Evolutionary conservation across 92 coral and sea anemone genomes (phyloP).

Genomic region (Galaxea fascicularis): DNA sequence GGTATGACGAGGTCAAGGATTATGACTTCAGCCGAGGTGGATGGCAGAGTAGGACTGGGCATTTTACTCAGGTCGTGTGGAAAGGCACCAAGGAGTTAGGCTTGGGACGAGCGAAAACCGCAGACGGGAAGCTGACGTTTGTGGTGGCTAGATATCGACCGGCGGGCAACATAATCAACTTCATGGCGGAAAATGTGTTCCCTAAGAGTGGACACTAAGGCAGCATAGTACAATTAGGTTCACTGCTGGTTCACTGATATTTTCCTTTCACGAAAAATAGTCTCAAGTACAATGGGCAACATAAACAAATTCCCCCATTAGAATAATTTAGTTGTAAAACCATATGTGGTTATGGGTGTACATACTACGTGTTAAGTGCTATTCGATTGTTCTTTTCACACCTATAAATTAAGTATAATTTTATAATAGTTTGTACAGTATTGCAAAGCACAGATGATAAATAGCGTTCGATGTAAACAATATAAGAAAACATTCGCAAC

Average conservation of each 20-base stretch:
- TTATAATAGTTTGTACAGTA: too few species aligned
- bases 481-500: too few species aligned
- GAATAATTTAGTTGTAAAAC: too few species aligned
- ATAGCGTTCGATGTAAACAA: too few species aligned
- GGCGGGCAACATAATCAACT: slow-evolving; percentile 83
- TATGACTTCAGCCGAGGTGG: slow-evolving; percentile 84
- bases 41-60: slow-evolving; percentile 87
- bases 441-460: too few species aligned
- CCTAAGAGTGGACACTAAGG: slow-evolving; percentile 30
- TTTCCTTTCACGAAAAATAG: too few species aligned
- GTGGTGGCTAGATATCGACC: slow-evolving; percentile 97
- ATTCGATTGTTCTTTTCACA: too few species aligned
- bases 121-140: slow-evolving; percentile 74
- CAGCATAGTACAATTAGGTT: not conserved
- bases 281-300: too few species aligned
- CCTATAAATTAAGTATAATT: too few species aligned
- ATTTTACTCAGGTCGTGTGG: slow-evolving; percentile 97
- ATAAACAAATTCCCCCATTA: too few species aligned
- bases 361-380: too few species aligned
- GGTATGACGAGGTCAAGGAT: slow-evolving; percentile 80
- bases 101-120: slow-evolving; percentile 84
- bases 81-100: slow-evolving; percentile 87
- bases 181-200: slow-evolving; percentile 72
- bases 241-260: not conserved
- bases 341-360: too few species aligned